These are phyloP conservation scores for Mactra quadrangularis DNA, from an alignment of 1,140 invertebrate genomes.

Conservation along the genomic window DNA sequence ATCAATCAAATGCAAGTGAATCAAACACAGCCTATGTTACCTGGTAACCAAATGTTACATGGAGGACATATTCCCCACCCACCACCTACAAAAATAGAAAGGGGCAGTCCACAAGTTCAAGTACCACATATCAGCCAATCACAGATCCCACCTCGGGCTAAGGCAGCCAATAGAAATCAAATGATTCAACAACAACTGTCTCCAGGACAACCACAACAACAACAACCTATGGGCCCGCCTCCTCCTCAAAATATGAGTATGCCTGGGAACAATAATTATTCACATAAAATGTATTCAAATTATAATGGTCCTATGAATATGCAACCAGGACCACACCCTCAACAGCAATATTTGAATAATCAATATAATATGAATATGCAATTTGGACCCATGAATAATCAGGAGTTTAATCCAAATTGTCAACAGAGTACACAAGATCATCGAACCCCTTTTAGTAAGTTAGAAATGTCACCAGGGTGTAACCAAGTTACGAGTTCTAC, in stretches of 20 bases:
- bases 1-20: constrained; percentile 55
- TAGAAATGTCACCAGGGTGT: constrained; percentile 83
- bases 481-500: constrained; percentile 84
- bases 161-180: constrained; percentile 73
- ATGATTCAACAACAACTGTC: constrained; percentile 62
- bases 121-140: constrained; percentile 83
- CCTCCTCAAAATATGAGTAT: constrained; percentile 39
- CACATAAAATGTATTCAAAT: constrained; percentile 30
- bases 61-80: constrained; percentile 48
- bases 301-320: constrained; percentile 38
- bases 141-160: constrained; percentile 81
- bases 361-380: constrained; percentile 57
- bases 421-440: constrained; percentile 53
- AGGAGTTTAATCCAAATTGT: constrained; percentile 51
- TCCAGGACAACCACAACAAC: constrained; percentile 58
- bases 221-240: constrained; percentile 62
- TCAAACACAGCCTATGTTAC: constrained; percentile 18
- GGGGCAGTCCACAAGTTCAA: constrained; percentile 80
- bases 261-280: constrained; percentile 24
- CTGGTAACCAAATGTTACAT: constrained; percentile 23
- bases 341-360: constrained; percentile 59
- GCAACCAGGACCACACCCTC: constrained; percentile 71
- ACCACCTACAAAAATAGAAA: constrained; percentile 74
- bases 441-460: constrained; percentile 54
- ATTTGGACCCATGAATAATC: constrained; percentile 54